Evolutionary conservation across 53 echinoderm and acorn worm genomes (phyloP).

Genomic region (Holothuria leucospilota): DNA sequence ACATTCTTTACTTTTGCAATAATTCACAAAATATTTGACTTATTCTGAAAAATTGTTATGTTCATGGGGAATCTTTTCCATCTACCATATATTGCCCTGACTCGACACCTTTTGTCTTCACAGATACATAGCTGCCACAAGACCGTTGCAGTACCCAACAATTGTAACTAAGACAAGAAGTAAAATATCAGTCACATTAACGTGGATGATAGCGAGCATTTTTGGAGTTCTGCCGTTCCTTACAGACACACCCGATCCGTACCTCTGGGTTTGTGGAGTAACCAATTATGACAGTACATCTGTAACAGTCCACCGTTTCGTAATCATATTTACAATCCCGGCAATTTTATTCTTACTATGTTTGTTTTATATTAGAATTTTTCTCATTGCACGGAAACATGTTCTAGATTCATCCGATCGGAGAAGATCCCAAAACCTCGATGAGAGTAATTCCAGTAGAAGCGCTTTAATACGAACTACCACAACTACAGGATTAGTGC

Average conservation of each 20-base stretch:
- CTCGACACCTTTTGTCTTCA: too few relatives aligned
- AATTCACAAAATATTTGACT: too few relatives aligned
- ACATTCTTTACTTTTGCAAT: too few relatives aligned
- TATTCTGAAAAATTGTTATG: too few relatives aligned
- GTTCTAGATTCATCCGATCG: background rate
- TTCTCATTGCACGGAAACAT: background rate
- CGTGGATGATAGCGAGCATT: slow-evolving; percentile 2
- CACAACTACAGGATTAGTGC: slow-evolving; percentile 10
- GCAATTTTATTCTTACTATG: background rate
- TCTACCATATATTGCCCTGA: too few relatives aligned
- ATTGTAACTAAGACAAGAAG: slow-evolving; percentile 26
- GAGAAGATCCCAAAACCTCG: background rate
- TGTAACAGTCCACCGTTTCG: background rate
- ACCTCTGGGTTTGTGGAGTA: slow-evolving; percentile 35
- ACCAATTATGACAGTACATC: slow-evolving; percentile 7
- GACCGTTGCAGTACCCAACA: slow-evolving; percentile 34
- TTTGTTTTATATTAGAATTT: slow-evolving; percentile 23
- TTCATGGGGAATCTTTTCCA: too few relatives aligned
- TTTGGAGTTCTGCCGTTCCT: slow-evolving; percentile 12
- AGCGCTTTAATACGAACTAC: background rate
- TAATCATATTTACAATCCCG: background rate
- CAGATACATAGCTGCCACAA: slow-evolving; percentile 41
- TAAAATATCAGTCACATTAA: background rate
- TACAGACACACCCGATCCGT: slow-evolving; percentile 10
- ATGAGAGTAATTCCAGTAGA: too few relatives aligned